A percentile compares a stretch with the other conserved stretches of the same genome.
These are phyloP conservation scores for Danaus melanippus DNA, from an alignment of 1,140 invertebrate species.

Conservation along the genomic window DNA sequence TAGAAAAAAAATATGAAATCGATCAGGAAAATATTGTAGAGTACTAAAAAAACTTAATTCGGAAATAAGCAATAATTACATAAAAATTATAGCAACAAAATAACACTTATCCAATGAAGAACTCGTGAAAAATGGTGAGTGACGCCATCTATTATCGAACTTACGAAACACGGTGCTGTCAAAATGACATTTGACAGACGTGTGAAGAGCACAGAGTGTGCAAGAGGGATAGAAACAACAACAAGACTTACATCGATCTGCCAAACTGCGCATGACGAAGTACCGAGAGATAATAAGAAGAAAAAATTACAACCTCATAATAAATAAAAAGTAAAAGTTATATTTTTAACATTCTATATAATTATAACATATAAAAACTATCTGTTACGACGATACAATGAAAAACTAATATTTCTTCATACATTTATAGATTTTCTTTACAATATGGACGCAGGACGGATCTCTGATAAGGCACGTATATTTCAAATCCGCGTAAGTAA, in stretches of 20 bases:
- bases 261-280: slow-evolving; percentile 42
- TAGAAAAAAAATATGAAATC: too few species aligned
- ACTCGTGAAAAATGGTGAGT: slow-evolving; percentile 1
- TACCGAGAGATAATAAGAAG: slow-evolving; percentile 32
- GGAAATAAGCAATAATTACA: too few species aligned
- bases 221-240: slow-evolving; percentile 50
- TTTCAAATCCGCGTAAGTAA: background rate
- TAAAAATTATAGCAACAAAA: too few species aligned
- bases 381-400: too few species aligned
- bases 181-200: slow-evolving; percentile 34
- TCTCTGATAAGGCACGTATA: slow-evolving; percentile 7
- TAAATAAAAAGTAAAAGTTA: background rate
- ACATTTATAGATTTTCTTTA: too few species aligned
- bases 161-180: slow-evolving; percentile 23
- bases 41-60: too few species aligned
- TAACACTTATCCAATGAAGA: too few species aligned
- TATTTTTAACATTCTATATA: too few species aligned
- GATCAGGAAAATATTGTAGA: too few species aligned
- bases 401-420: too few species aligned
- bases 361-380: too few species aligned
- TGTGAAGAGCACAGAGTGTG: slow-evolving; percentile 22
- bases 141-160: slow-evolving; percentile 52
- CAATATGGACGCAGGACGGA: background rate
- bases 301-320: slow-evolving; percentile 19
- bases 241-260: slow-evolving; percentile 64